Evolutionary conservation across 2,113 vertebrate species (phyloP).

Genomic region (Thalassarche chlororhynchos): DNA sequence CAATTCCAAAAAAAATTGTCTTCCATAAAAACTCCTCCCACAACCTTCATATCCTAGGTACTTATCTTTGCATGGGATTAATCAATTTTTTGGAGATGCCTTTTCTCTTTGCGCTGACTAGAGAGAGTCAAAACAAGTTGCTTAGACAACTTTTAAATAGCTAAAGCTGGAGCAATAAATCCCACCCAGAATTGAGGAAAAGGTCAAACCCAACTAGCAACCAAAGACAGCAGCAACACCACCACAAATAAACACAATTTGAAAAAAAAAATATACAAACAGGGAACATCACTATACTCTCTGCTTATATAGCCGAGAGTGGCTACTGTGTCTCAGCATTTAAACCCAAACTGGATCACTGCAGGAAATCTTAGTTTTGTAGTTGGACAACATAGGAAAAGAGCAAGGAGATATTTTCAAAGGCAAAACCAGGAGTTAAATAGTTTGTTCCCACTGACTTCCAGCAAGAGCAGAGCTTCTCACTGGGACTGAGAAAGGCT

Average conservation of each 20-base stretch:
- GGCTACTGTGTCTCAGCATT: not conserved
- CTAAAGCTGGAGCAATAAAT: not conserved
- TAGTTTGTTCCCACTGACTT: not conserved
- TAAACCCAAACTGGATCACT: not conserved
- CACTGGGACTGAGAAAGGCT: not conserved
- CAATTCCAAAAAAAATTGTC: not conserved
- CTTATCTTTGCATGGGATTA: not conserved
- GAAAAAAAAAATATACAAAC: not conserved
- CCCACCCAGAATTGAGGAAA: not conserved
- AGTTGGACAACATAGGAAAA: not conserved
- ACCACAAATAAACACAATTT: not conserved
- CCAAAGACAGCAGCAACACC: not conserved
- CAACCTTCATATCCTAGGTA: not conserved
- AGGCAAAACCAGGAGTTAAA: not conserved
- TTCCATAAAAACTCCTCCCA: not conserved
- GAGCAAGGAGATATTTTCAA: not conserved
- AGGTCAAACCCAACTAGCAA: not conserved
- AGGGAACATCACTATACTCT: not conserved
- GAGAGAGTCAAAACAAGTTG: not conserved
- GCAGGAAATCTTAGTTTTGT: not conserved
- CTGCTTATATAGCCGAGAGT: not conserved
- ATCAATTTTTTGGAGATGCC: not conserved
- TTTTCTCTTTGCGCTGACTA: not conserved
- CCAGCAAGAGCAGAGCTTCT: not conserved
- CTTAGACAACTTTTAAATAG: not conserved